A percentile compares a stretch with the other conserved stretches of the same genome.
Evolutionary conservation across 2,888 invertebrate species (phyloP).

Genomic region (Arenicola marina): DNA sequence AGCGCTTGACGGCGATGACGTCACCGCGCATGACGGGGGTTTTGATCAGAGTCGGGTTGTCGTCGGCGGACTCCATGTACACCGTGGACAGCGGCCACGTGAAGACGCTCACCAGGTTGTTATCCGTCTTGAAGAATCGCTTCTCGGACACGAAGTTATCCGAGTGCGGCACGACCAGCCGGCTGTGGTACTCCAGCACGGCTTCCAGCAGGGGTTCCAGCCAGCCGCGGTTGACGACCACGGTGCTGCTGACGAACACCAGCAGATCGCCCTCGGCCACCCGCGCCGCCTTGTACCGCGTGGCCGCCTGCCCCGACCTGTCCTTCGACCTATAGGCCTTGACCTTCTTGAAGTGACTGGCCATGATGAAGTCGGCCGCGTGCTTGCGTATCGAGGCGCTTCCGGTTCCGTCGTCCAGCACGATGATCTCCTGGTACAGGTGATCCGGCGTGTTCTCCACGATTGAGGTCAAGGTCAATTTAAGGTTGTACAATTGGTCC

Average conservation of each 20-base stretch:
- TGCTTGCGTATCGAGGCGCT: constrained; percentile 11
- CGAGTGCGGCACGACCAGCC: constrained; percentile 29
- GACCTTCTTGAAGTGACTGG: constrained; percentile 21
- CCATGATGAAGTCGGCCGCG: constrained; percentile 20
- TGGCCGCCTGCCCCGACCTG: constrained; percentile 21
- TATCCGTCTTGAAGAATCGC: constrained; percentile 27
- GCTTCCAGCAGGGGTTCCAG: constrained; percentile 32
- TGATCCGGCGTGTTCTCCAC: constrained; percentile 28
- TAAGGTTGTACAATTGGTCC: constrained; percentile 28
- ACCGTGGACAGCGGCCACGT: constrained; percentile 30
- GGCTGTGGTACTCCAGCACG: constrained; percentile 13
- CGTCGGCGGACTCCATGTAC: constrained; percentile 16
- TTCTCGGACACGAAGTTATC: constrained; percentile 31
- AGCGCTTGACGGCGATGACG: constrained; percentile 32
- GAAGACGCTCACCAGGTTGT: constrained; percentile 21
- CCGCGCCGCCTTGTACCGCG: constrained; percentile 32
- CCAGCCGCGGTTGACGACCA: constrained; percentile 36
- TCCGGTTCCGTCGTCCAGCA: constrained; percentile 34
- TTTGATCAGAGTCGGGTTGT: constrained; percentile 2
- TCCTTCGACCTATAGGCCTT: constrained; percentile 24
- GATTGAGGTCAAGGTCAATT: constrained; percentile 30
- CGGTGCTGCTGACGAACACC: constrained; percentile 27
- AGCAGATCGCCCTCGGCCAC: constrained; percentile 28
- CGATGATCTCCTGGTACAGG: constrained; percentile 31
- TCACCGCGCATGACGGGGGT: constrained; percentile 35